Evolutionary conservation across 2,888 invertebrate genomes (phyloP), one percentile per base, ranked within the genome.

Genomic region (Megalurothrips usitatus): DNA sequence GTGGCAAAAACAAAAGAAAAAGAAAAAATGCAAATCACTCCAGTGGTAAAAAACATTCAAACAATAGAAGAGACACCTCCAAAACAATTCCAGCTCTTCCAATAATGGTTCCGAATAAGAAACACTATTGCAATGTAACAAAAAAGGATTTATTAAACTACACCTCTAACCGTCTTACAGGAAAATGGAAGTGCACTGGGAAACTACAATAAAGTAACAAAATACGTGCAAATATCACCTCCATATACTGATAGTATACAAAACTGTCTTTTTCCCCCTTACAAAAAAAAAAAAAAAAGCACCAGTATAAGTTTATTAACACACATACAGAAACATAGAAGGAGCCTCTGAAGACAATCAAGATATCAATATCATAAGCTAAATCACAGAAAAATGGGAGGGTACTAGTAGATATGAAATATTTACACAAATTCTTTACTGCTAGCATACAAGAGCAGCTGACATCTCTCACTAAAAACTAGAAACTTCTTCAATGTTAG

Each of bases 71-170:
- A 43, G 34, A 43, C 34, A 43, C 6, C 34, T 43, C 34, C 34
- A 43, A 47, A 58, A 58, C 80, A 80, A 80, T 49, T 58, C 58
- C 58, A 58, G 19, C 58, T 58, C 58, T 34, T 63, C 17, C 68
- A 63, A 34, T 12, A 80, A 12, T 19, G 23, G 26, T 26, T 75
- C 23, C 23, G 12, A 26, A 75, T 26, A 26, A 75, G 9, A 75
- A 78, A 23, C 28, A 52, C 81, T 79, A 52, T 11, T 79, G 58
- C 34, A 52, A 47, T 81, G 12, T 47, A 78, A 80, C 47, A 23
- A 26, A 78, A 81, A 81, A 78, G 49, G 78, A 81, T 81, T 75
- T 81, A 81, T 78, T 75, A 81, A 43, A 81, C 19, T 34, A 23
- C 43, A 43, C 49, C 23, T 52, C 28, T 80, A 34, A n/a, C 34